These are phyloP conservation scores for Chaenogobius annularis DNA, from an alignment of 2,113 vertebrate species.

Conservation along the genomic window DNA sequence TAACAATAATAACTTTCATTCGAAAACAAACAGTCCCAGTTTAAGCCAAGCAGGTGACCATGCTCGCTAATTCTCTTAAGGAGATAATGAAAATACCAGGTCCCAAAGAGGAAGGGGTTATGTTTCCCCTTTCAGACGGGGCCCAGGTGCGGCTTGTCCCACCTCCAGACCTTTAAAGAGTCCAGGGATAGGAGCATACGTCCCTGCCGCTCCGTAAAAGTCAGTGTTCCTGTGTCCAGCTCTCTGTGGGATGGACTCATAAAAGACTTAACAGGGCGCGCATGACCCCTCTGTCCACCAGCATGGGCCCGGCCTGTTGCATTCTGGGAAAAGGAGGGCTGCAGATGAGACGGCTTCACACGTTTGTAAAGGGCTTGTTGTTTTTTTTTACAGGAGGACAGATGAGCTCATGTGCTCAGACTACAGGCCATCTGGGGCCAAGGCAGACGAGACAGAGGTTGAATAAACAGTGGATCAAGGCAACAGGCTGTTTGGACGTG, in stretches of 20 bases:
- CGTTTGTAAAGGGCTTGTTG: conserved; percentile 16
- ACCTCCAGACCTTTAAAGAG: conserved; percentile 50
- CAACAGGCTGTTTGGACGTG: background rate
- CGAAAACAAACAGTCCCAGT: background rate
- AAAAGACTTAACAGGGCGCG: conserved; percentile 62
- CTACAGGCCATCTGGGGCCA: conserved; percentile 9
- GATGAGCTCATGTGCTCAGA: conserved; percentile 25
- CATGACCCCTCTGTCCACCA: conserved; percentile 34
- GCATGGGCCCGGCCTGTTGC: conserved; percentile 30
- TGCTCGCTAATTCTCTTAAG: background rate
- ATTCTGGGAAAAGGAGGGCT: conserved; percentile 2
- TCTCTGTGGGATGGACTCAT: conserved; percentile 52
- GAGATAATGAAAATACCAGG: background rate
- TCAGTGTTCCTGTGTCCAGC: conserved; percentile 25
- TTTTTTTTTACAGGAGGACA: conserved; percentile 27
- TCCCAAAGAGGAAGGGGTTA: conserved; percentile 41
- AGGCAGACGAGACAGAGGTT: background rate
- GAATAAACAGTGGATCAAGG: conserved; percentile 3
- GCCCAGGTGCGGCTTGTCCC: conserved; percentile 48
- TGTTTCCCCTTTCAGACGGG: conserved; percentile 4
- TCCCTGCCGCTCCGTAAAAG: conserved; percentile 56
- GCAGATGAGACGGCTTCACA: conserved; percentile 14
- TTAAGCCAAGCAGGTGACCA: background rate
- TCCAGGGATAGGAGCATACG: conserved; percentile 35
- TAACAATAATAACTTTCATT: background rate